Conservation (phyloP, 1,140 invertebrate genomes). For the Scaptodrosophila lebanonensis region DNA sequence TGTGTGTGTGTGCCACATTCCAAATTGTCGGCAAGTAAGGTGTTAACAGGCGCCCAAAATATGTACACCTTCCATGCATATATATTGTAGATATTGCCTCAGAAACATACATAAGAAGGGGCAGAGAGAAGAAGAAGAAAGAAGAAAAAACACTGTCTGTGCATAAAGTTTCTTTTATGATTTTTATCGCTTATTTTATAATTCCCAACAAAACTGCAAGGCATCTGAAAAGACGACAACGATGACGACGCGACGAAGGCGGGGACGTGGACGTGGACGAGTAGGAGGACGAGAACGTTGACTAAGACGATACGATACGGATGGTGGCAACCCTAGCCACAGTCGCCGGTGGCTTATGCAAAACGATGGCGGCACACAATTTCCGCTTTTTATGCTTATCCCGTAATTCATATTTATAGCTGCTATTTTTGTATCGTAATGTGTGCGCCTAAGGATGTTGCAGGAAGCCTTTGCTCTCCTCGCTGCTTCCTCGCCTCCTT, state of each 20-base stretch:
- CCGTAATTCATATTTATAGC: conserved; percentile 75
- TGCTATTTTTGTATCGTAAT: conserved; percentile 66
- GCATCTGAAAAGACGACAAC: conserved; percentile 55
- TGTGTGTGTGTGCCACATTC: conserved; percentile 11
- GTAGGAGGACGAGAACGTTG: no score
- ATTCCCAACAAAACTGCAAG: conserved; percentile 63
- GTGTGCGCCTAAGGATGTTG: conserved; percentile 4
- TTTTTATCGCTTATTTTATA: conserved; percentile 75
- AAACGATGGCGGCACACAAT: conserved; percentile 65
- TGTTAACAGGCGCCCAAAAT: conserved; percentile 59
- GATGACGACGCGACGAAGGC: no score
- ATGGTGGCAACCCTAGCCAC: conserved; percentile 8
- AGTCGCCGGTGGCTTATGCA: conserved; percentile 58
- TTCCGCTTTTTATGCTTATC: conserved; percentile 75
- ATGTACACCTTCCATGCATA: conserved; percentile 60
- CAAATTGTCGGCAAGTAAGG: conserved; percentile 22
- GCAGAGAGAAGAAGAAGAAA: neutral
- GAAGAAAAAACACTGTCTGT: conserved; percentile 30
- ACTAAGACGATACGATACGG: no score
- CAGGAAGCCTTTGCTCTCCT: conserved; percentile 46
- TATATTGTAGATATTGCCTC: conserved; percentile 15
- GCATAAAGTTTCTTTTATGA: conserved; percentile 68
- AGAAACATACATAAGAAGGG: neutral
- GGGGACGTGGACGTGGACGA: no score
- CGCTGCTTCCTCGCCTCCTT: no score